A percentile compares a stretch with the other conserved stretches of the same genome.
Conservation (phyloP, 1,140 invertebrate species). For the Heliconius hermathena region DNA sequence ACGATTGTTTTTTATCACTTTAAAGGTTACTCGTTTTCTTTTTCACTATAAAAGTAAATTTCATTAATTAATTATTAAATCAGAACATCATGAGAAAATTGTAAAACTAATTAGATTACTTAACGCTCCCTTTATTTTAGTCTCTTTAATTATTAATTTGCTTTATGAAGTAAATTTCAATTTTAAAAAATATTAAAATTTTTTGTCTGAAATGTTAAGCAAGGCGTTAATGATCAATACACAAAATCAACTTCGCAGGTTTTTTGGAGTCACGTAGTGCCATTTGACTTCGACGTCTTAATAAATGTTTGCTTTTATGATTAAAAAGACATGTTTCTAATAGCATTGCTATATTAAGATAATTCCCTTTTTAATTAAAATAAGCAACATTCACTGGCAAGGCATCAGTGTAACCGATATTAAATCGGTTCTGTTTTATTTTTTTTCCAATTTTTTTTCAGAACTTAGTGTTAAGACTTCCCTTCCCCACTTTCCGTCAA, state of each 20-base stretch:
- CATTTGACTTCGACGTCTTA: too few relatives aligned
- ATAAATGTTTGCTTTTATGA: too few relatives aligned
- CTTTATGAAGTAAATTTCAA: background rate
- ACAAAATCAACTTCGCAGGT: background rate
- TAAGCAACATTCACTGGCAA: too few relatives aligned
- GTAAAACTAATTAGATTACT: constrained; percentile 10
- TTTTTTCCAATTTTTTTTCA: too few relatives aligned
- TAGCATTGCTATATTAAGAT: too few relatives aligned
- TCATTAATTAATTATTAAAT: background rate
- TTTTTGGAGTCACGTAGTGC: background rate
- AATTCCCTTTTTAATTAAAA: too few relatives aligned
- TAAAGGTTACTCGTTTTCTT: background rate
- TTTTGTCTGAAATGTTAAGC: background rate
- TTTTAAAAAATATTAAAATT: background rate
- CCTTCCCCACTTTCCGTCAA: too few relatives aligned
- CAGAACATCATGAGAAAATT: background rate
- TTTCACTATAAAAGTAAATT: background rate
- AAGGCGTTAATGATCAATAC: background rate
- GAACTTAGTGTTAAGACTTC: too few relatives aligned
- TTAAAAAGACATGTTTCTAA: too few relatives aligned
- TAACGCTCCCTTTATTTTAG: constrained; percentile 8
- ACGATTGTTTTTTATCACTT: background rate
- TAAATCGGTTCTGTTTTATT: too few relatives aligned
- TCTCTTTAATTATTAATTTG: constrained; percentile 11
- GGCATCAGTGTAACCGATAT: too few relatives aligned